Base-by-base conservation (phyloP, 1,140 invertebrate species). In the Drosophila aff. region DNA sequence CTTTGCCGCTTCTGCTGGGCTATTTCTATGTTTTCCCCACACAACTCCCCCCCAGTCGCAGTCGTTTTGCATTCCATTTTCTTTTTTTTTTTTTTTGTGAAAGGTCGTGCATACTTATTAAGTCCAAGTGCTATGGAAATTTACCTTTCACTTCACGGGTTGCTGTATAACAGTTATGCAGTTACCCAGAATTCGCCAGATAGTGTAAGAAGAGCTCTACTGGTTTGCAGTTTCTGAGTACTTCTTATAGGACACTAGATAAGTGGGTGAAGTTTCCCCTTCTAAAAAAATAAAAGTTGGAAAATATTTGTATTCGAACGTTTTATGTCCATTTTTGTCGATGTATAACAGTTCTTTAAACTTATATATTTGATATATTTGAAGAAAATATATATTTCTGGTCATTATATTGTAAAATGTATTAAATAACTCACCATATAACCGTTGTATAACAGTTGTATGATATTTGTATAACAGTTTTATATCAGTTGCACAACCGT, bases 41-140 rank as follows among this genome's bases (percentile, higher is more conserved):
- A 10, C 21, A 40, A 41, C 21, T 28, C 33, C 58, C 38, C 23
- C 43, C 21, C 41, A 26, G 13, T 55, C 26, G 9, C 23, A 5
- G 36, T 38, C 6, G 36, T 5, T 26, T 38, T 36, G 26, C 47
- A 52, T 59, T 41, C 49, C 49, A 40, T 57, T 33, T 53, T 72
- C 57, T 16, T 28, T 66, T 41, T 21, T 1, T 16, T 6, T 16
- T 38, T 23, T 53, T 78, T 84, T 81, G 85, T 90, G 83, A 87
- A 87, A 87, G 83, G 84, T 64, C 63, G 62, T 82, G 76, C 76
- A 79, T 71, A 80, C 52, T 67, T 79, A 83, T 69, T 38, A 69
- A 62, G 60, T 31, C 47, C 60, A 66, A 69, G 61, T 59, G 43
- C 58, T 26, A 58, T 82, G 79, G 74, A 79, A 65, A 76, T 82